These are phyloP conservation scores for Eulacestoma nigropectus DNA, from an alignment of 2,113 vertebrate species.

Conservation along the genomic window DNA sequence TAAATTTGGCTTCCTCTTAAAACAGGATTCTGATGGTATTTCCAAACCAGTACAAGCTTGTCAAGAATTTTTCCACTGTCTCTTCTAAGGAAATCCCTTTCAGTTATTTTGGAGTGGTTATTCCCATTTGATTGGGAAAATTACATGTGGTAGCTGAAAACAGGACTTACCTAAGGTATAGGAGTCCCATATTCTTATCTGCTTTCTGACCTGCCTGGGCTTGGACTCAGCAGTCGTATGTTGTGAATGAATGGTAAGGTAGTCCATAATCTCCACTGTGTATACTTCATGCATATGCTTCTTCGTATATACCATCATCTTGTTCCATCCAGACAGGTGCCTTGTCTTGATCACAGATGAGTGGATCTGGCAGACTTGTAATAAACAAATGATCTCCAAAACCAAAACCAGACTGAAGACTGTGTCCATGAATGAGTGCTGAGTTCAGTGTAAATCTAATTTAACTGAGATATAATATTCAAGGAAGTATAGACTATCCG, in stretches of 20 bases:
- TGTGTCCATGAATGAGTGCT: not conserved
- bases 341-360: slow-evolving; percentile 44
- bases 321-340: not conserved
- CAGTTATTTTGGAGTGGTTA: not conserved
- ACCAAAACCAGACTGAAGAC: not conserved
- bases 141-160: not conserved
- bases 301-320: slow-evolving; percentile 5
- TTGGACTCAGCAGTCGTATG: slow-evolving; percentile 10
- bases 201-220: slow-evolving; percentile 1
- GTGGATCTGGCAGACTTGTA: not conserved
- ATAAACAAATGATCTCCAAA: not conserved
- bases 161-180: not conserved
- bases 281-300: not conserved
- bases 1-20: not conserved
- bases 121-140: not conserved
- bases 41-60: not conserved
- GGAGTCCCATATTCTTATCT: not conserved
- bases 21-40: not conserved
- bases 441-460: not conserved
- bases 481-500: not conserved
- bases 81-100: not conserved
- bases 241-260: slow-evolving; percentile 26
- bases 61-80: not conserved
- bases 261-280: not conserved
- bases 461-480: not conserved